Conservation (phyloP, 2,113 vertebrate species). For the Zosterops japonicus region DNA sequence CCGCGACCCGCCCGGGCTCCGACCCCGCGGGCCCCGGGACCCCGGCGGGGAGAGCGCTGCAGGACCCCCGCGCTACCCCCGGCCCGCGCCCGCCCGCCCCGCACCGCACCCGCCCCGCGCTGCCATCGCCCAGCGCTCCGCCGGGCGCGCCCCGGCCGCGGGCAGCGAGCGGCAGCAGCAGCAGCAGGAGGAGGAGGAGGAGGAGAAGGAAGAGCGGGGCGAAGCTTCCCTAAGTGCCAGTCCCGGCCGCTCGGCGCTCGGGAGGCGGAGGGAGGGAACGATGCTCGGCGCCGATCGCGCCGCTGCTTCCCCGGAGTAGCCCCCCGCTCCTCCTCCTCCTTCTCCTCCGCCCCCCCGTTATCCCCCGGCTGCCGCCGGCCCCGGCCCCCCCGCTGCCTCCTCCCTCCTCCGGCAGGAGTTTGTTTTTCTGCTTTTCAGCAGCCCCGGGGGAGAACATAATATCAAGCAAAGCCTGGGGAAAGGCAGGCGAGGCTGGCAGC, state of each 20-base stretch:
- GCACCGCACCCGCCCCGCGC: too few relatives aligned
- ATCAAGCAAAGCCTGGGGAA: neutral
- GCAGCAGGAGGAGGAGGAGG: neutral
- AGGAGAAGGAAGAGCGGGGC: neutral
- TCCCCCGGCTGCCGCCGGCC: neutral
- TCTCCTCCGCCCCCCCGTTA: neutral
- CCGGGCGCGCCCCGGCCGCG: too few relatives aligned
- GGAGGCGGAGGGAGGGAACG: neutral
- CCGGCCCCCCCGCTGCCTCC: neutral
- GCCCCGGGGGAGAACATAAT: neutral
- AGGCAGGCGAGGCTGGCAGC: neutral
- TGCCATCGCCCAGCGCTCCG: too few relatives aligned
- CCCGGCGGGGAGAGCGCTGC: too few relatives aligned
- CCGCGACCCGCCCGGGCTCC: too few relatives aligned
- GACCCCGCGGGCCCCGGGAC: too few relatives aligned
- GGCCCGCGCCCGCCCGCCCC: too few relatives aligned
- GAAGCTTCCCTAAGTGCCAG: neutral
- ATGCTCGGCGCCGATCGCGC: neutral
- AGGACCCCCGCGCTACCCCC: too few relatives aligned
- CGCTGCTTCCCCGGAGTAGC: neutral
- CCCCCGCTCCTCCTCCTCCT: neutral
- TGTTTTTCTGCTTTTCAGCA: constrained; percentile 12
- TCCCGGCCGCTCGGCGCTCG: neutral
- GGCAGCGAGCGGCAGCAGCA: neutral
- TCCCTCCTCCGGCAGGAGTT: neutral